Base-by-base conservation (phyloP, 2,888 invertebrate species). In the Lasioglossum leucozonium region DNA sequence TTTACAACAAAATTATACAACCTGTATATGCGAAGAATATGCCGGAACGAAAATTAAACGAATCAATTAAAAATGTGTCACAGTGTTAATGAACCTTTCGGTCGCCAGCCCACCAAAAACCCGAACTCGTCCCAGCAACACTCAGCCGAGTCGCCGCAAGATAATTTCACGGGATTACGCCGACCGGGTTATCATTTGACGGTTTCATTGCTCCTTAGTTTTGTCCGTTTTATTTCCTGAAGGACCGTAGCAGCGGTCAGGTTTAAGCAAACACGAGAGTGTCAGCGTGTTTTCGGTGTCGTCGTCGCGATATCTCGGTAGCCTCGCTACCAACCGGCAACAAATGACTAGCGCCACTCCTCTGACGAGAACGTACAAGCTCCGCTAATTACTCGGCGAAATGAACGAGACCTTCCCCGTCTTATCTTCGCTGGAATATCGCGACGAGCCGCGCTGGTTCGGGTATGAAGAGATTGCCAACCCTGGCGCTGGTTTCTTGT, bases 311-410 rank as follows among this genome's bases (percentile, higher is more conserved):
- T 84, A 82, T 84, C 82, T 87, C 74, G 87, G 62, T 13, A 16
- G 55, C 77, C 67, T 42, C 69, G 69, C 47, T 80, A 73, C 69
- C 77, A 75, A 77, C 47, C 81, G 42, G 74, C 88, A 86, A 90
- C 84, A 86, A 88, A 87, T 81, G 87, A 82, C 77, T 86, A 83
- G 77, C 90, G 87, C 82, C 87, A 90, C 87, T 89, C 89, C 88
- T 87, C 87, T 79, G 88, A 84, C 85, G 87, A 84, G 81, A 81
- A 79, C 55, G 84, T 88, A 85, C 89, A 86, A 85, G 88, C 90
- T 79, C 83, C 78, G 82, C 90, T 90, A 90, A 90, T 90, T 90
- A 90, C 89, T 90, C 85, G 74, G 82, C 74, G 69, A 87, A 89
- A 89, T 87, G 81, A 88, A 90, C 88, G 90, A 84, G 85, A 84